Evolutionary conservation across 2,113 vertebrate species (phyloP).

Genomic region (Percina caprodes): DNA sequence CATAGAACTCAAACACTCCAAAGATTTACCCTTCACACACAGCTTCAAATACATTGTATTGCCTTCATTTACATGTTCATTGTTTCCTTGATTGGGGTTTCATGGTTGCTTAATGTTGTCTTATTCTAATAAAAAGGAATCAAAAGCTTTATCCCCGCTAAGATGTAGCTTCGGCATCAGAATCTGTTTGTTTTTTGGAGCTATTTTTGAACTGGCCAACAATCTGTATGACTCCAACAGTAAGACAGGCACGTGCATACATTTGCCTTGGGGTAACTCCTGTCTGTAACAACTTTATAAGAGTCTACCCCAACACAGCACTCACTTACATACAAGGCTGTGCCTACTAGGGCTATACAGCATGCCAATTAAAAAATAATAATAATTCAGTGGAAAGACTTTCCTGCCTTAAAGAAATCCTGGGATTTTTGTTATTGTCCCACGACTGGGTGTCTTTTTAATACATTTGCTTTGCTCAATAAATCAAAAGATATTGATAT

Average conservation of each 20-base stretch:
- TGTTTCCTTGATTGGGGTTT: conserved; percentile 1
- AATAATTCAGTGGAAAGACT: conserved; percentile 45
- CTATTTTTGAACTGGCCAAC: conserved; percentile 7
- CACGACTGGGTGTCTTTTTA: conserved; percentile 15
- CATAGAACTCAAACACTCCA: too few species aligned
- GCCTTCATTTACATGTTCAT: not conserved
- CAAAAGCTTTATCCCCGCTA: not conserved
- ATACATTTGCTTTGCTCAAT: conserved; percentile 16
- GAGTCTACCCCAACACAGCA: conserved; percentile 16
- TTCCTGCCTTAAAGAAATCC: conserved; percentile 33
- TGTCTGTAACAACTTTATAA: conserved; percentile 28
- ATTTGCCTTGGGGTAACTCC: conserved; percentile 17
- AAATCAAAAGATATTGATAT: conserved; percentile 5
- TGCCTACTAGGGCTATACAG: not conserved
- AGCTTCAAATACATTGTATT: not conserved
- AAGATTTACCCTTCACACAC: conserved; percentile 13
- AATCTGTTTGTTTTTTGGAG: conserved; percentile 15
- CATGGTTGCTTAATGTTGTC: not conserved
- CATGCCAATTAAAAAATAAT: conserved; percentile 51
- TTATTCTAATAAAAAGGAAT: not conserved
- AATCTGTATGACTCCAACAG: not conserved
- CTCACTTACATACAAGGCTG: not conserved
- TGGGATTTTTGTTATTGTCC: conserved; percentile 38
- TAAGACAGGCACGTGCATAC: not conserved
- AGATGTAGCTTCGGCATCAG: not conserved